Evolutionary conservation across 2,113 vertebrate species (phyloP), one percentile per base, ranked within the genome.

Genomic region (Platichthys stellatus): DNA sequence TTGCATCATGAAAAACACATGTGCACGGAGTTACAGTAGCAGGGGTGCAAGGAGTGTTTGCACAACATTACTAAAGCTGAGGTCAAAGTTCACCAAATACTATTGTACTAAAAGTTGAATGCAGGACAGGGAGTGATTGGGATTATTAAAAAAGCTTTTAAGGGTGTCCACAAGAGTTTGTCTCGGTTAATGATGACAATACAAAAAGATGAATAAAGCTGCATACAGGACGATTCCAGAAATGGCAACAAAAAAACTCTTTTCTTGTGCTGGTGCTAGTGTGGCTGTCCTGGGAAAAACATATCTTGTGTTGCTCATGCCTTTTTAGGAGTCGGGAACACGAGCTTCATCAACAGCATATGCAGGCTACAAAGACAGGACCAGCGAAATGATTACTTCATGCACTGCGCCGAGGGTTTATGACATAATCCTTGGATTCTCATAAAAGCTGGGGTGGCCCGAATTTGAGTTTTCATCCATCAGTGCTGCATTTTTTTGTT

Each of bases 361-460:
- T 64, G 54, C 43, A 65, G 13, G 56, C 61, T 61, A 69, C 74
- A 78, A 77, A 89, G 56, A 83, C 59, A 53, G 28, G 60, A 71
- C 69, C 28, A 63, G 78, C 71, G 43, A 72, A 63, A 71, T 73
- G 56, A 86, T 90, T 75, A 85, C 81, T 84, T 87, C 85, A 91
- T 82, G 49, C 75, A 74, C 58, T 60, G 80, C 76, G 68, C 78
- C 14, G 28, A 76, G 72, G 71, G 63, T 88, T 86, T 80, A 88
- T 92, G 93, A 94, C 88, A 90, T 87, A 90, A 88, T 92, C 60
- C 43, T 81, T 93, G 93, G 90, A 90, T 61, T 79, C 59, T 61
- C 78, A 82, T 81, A 69, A 92, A 92, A 79, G 67, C 63, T n/a
- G 49, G 49, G 63, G 59, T 69, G 76, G 78, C 73, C 75, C 63